Evolutionary conservation across 2,888 invertebrate genomes (phyloP), one percentile per base, ranked within the genome.

Genomic region (Heliconius sara): DNA sequence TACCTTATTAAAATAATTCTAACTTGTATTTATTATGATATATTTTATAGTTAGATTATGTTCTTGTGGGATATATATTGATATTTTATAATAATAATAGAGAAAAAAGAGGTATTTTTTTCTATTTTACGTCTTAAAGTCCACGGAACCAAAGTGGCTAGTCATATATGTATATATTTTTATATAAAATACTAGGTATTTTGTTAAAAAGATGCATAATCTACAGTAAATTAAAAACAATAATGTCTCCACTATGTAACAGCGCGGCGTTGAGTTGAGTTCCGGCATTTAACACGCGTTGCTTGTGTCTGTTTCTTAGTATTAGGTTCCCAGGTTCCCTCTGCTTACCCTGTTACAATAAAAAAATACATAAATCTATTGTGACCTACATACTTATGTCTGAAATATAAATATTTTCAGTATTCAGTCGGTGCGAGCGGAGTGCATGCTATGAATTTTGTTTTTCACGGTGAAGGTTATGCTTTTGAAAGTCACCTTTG

Each of bases 381-480:
- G 34, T 34, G 25, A 43, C 43, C 43, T 68, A 43, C n/a, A 68
- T 43, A n/a, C 3, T 22, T 25, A 65, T n/a, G 25, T 63, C n/a
- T n/a, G n/a, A 25, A 65, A 16, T n/a, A 13, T 7, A 16, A 70
- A 70, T 30, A 25, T 47, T 43, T 70, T 47, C 25, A 43, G 70
- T 16, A 70, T 70, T 43, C 70, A 70, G 25, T 70, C 13, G 25
- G 70, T 25, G 19, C 70, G 43, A 25, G 43, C n/a, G 6, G 25
- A 70, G 43, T 43, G 70, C 70, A 70, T 25, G 68, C n/a, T 66
- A 67, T 52, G 67, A 52, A 52, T 67, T 67, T 16, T 16, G 39
- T 76, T 52, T 76, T 89, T 60, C 34, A 60, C 60, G 60, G 34
- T 19, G 73, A 60, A 60, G 73, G 60, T 73, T n/a, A 73, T 57